A percentile compares a stretch with the other conserved stretches of the same genome.
phyloP scores from a whole-genome alignment of 2,797 vertebrate species.

The Urophycis tenuis region DNA sequence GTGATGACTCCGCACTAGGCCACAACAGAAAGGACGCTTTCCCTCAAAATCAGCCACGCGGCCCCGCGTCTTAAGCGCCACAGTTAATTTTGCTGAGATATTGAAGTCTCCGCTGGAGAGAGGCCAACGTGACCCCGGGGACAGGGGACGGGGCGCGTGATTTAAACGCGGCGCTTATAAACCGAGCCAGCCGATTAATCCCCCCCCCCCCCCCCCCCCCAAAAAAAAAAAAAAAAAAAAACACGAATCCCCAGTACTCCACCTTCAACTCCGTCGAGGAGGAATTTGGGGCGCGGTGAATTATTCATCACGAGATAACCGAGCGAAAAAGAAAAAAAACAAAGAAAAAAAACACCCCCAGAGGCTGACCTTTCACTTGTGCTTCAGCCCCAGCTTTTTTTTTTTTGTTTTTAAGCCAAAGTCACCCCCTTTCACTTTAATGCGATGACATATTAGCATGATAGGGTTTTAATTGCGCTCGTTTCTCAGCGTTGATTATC shows the following conservation, averaged over 20 bases:
- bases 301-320: not conserved
- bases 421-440: not conserved
- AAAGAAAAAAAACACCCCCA: not conserved
- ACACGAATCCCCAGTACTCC: not conserved
- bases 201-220: not conserved
- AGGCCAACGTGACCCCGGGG: not conserved
- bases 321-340: not conserved
- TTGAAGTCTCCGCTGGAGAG: not conserved
- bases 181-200: not conserved
- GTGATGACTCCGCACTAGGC: not conserved
- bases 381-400: not conserved
- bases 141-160: not conserved
- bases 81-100: not conserved
- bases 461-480: not conserved
- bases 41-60: not conserved
- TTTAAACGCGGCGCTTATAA: not conserved
- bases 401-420: too few relatives aligned
- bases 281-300: not conserved
- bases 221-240: too few relatives aligned
- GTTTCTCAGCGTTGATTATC: not conserved
- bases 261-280: not conserved
- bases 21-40: not conserved
- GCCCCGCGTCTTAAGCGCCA: not conserved
- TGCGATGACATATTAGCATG: not conserved
- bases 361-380: not conserved